Conservation (phyloP, 2,888 invertebrate species). For the Tiliacea aurago region DNA sequence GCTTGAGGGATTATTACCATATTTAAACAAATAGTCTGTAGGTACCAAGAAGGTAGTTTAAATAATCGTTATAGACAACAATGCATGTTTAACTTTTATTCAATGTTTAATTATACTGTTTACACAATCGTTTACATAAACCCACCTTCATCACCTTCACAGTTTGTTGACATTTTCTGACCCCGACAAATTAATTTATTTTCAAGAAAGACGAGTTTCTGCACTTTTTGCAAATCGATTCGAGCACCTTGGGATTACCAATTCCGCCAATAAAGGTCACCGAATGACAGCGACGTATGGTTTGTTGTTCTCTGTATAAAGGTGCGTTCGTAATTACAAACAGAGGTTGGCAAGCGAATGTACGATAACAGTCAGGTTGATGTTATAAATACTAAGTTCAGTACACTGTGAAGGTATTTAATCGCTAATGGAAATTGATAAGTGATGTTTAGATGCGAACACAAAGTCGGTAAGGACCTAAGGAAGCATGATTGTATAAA, state of each 20-base stretch:
- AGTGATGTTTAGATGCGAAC: slow-evolving; percentile 36
- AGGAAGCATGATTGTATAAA: slow-evolving; percentile 61
- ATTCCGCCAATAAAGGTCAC: slow-evolving; percentile 80
- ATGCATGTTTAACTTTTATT: slow-evolving; percentile 38
- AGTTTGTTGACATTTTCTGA: slow-evolving; percentile 82
- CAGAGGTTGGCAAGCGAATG: slow-evolving; percentile 75
- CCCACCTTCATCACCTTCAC: slow-evolving; percentile 74
- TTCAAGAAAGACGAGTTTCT: slow-evolving; percentile 79
- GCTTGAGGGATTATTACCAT: not conserved
- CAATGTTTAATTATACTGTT: slow-evolving; percentile 47
- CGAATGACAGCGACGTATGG: slow-evolving; percentile 70
- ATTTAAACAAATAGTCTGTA: slow-evolving; percentile 26
- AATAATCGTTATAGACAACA: slow-evolving; percentile 21
- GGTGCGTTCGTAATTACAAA: slow-evolving; percentile 40
- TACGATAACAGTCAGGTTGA: slow-evolving; percentile 75
- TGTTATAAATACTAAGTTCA: slow-evolving; percentile 47
- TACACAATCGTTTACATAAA: slow-evolving; percentile 56
- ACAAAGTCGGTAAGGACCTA: slow-evolving; percentile 42
- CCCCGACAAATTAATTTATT: slow-evolving; percentile 70
- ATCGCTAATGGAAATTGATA: slow-evolving; percentile 40
- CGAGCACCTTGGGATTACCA: slow-evolving; percentile 78
- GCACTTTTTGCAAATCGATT: slow-evolving; percentile 77
- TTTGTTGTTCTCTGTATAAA: slow-evolving; percentile 50
- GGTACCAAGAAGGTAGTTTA: not conserved
- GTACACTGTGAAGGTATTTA: slow-evolving; percentile 43